Conservation (phyloP, 1,140 invertebrate genomes). For the Gonioctena quinquepunctata region DNA sequence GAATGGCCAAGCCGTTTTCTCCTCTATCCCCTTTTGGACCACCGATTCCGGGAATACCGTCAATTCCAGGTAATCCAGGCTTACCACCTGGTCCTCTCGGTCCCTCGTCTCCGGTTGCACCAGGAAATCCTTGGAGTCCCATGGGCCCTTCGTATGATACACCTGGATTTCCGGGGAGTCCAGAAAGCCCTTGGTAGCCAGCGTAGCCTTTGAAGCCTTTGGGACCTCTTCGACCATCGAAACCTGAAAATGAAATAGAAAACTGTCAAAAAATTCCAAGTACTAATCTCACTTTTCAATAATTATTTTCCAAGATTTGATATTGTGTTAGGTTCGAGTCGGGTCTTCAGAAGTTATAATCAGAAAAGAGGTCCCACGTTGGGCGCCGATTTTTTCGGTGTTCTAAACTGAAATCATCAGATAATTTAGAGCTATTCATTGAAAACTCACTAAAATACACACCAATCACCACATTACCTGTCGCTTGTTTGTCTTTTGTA, state of each 20-base stretch:
- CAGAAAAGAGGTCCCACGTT: no score
- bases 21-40: conserved; percentile 61
- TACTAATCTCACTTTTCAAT: no score
- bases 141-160: conserved; percentile 64
- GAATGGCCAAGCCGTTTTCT: conserved; percentile 57
- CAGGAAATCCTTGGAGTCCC: conserved; percentile 68
- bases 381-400: no score
- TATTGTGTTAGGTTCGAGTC: no score
- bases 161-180: conserved; percentile 62
- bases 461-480: no score
- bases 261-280: no score
- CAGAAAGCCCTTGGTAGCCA: conserved; percentile 68
- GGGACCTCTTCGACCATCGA: conserved; percentile 60
- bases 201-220: conserved; percentile 66
- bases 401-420: no score
- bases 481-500: no score
- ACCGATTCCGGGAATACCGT: conserved; percentile 64
- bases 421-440: no score
- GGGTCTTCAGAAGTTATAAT: no score
- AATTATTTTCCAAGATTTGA: no score
- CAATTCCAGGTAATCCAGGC: conserved; percentile 60
- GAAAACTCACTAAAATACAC: no score
- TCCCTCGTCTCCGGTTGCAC: conserved; percentile 68
- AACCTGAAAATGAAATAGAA: conserved; percentile 51
- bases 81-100: conserved; percentile 57